A percentile compares a stretch with the other conserved stretches of the same genome.
Conservation (phyloP, 2,888 invertebrate species). For the Lepidochitona cinerea region DNA sequence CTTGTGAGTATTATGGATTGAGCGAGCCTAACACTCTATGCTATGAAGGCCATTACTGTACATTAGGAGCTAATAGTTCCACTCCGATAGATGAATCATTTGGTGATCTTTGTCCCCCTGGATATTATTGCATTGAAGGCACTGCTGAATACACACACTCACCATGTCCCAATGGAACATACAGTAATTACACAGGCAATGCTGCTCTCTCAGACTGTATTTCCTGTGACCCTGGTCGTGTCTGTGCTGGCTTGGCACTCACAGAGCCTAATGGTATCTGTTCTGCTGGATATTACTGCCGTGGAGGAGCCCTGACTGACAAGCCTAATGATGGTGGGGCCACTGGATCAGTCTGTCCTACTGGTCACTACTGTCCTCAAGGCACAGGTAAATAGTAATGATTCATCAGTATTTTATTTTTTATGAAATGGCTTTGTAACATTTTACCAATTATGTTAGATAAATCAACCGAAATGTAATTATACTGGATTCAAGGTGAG, state of each 20-base stretch:
- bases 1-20: conserved; percentile 61
- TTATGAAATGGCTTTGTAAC: too few species aligned
- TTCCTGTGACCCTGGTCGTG: conserved; percentile 61
- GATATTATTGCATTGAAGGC: conserved; percentile 62
- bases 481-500: too few species aligned
- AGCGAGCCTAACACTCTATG: conserved; percentile 48
- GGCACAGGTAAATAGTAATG: conserved; percentile 55
- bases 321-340: conserved; percentile 63
- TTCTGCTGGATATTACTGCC: conserved; percentile 65
- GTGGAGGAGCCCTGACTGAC: conserved; percentile 52
- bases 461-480: too few species aligned
- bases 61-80: conserved; percentile 44
- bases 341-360: conserved; percentile 64
- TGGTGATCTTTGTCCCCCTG: conserved; percentile 63
- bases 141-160: conserved; percentile 50
- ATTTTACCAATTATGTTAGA: too few species aligned
- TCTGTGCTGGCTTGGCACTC: conserved; percentile 58
- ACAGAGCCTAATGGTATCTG: conserved; percentile 60
- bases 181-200: conserved; percentile 60
- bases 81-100: conserved; percentile 41
- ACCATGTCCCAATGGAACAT: conserved; percentile 67
- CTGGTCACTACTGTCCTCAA: conserved; percentile 62
- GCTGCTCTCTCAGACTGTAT: conserved; percentile 50
- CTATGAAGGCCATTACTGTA: conserved; percentile 62
- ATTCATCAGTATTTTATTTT: too few species aligned